Evolutionary conservation across 1,140 invertebrate genomes (phyloP), one percentile per base, ranked within the genome.

Genomic region (Dysdera silvatica): DNA sequence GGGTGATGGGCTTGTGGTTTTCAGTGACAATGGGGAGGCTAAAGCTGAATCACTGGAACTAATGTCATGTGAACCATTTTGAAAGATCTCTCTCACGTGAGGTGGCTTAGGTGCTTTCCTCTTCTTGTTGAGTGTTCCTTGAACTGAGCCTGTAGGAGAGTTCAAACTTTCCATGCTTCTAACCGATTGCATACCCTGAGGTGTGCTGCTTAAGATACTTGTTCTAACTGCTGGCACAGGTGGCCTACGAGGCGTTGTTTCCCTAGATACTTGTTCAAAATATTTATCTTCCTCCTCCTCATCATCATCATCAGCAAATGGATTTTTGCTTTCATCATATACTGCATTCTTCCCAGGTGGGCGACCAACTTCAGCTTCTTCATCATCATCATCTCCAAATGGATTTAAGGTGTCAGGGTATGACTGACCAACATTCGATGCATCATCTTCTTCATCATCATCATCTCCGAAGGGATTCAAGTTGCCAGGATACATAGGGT

Each of bases 401-500:
- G 72, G 72, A 65, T 74, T 73, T 45, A 67, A 43, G 16, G 68
- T 45, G 16, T 65, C 58, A 14, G 68, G 69, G 51, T 70, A 69
- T 61, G 33, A n/a, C 47, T 28, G n/a, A n/a, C n/a, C n/a, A n/a
- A n/a, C 23, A 7, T 54, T 40, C 47, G 32, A 33, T n/a, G 12
- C 51, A 14, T 58, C 54, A 18, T 67, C 61, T 26, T 54, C 47
- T 23, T 67, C 67, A 4, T 66, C 71, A 32, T 71, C 72, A 26
- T 75, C 76, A 43, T 73, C 70, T 16, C 70, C 75, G 65, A 79
- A 79, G 4, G 89, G 89, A 81, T 91, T 91, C 51, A 91, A 76
- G 66, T 85, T 81, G 47, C 83, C 80, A 0, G 88, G 88, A 78
- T 91, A 91, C n/a, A n/a, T n/a, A n/a, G n/a, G 29, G 81, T 73